Base-by-base conservation (phyloP, 23 tunicate species). In the Aplidium turbinatum region DNA sequence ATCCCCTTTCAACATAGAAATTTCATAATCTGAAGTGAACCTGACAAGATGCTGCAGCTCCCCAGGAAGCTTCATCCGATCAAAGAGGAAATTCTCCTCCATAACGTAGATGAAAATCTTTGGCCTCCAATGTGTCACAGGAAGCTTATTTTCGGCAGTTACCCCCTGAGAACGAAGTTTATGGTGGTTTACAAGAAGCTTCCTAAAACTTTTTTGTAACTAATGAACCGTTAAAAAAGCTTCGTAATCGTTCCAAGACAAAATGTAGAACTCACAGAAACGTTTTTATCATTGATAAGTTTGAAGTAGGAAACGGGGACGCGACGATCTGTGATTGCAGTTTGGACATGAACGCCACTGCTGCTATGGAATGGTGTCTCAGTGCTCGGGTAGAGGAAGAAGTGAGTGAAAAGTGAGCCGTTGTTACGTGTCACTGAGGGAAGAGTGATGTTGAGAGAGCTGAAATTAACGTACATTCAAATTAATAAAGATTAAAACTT, bases 91-190 rank as follows among this genome's bases (percentile, higher is more conserved):
- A 47, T 71, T 23, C 24, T 92, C 90, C 53, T 73, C 72, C 99
- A 94, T 82, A 1, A 94, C 99, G 73, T 87, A 51, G 38, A 94
- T 13, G 16, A 54, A 64, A 3, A 94, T 23, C 35, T 78, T 77
- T 3, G 81, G 64, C 48, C 90, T 47, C 90, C 88, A 94, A 60
- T 94, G 99, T 25, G 87, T 69, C n/a, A 70, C 57, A 20, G 76
- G 71, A 1, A n/a, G 50, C 3, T 38, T 36, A 3, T 9, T 9
- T 9, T 42, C 50, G 16, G 16, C 11, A 42, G 50, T 9, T 42
- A 9, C 50, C 50, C 16, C 11, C 11, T 9, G 16, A 42, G 16
- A 42, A 16, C 50, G 16, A 42, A 42, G 16, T 42, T 9, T 9
- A 42, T 9, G 50, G 13, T 9, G 50, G 16, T 42, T 9, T 11